These are phyloP conservation scores for Lethenteron camtschaticum DNA, from an alignment of 2,113 vertebrate genomes.

Conservation along the genomic window DNA sequence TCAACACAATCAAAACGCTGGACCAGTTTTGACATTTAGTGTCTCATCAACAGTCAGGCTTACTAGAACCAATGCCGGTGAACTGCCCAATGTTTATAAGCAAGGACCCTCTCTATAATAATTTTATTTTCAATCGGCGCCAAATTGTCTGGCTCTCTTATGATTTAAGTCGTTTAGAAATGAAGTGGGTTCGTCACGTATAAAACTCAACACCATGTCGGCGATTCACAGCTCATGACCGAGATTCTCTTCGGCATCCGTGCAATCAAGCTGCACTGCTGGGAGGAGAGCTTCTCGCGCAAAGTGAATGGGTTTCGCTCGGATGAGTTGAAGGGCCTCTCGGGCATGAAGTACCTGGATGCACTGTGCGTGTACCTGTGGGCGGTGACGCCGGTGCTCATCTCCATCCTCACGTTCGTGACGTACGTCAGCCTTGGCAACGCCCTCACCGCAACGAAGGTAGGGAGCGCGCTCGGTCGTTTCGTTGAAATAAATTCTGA, in stretches of 20 bases:
- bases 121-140: not conserved
- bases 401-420: slow-evolving; percentile 70
- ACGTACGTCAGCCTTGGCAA: slow-evolving; percentile 62
- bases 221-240: slow-evolving; percentile 44
- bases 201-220: too few species aligned
- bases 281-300: slow-evolving; percentile 48
- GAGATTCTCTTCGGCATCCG: slow-evolving; percentile 66
- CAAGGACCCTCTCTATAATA: not conserved
- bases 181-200: not conserved
- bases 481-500: too few species aligned
- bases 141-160: not conserved
- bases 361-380: slow-evolving; percentile 80
- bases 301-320: slow-evolving; percentile 32
- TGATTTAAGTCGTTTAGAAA: not conserved
- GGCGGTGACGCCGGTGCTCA: slow-evolving; percentile 66
- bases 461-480: slow-evolving; percentile 14
- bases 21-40: too few species aligned
- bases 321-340: slow-evolving; percentile 41
- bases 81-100: not conserved
- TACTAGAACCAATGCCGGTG: too few species aligned
- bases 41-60: too few species aligned
- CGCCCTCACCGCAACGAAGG: slow-evolving; percentile 76
- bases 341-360: slow-evolving; percentile 51
- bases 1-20: too few species aligned
- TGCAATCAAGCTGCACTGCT: slow-evolving; percentile 73